Percentiles rank a stretch among this genome's conserved stretches.
Conservation (phyloP, 2,113 vertebrate genomes). For the Baryphthengus martii region DNA sequence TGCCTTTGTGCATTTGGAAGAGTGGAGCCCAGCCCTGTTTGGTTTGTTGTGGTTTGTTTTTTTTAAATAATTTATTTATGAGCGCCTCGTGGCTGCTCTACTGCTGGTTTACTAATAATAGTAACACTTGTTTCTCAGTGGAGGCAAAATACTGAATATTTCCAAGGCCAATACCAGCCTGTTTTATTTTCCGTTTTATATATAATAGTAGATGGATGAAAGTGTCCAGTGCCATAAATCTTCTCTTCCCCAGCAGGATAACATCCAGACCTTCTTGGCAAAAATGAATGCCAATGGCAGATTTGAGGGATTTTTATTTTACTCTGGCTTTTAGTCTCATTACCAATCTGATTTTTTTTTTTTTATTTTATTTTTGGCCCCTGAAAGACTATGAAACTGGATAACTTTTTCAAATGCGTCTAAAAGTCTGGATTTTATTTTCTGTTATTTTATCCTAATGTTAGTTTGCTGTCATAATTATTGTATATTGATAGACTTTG, state of each 20-base stretch:
- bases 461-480: neutral
- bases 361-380: neutral
- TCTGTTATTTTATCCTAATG: neutral
- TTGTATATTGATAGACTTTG: neutral
- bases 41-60: neutral
- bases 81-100: neutral
- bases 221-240: constrained; percentile 9
- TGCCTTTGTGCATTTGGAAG: neutral
- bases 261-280: constrained; percentile 52
- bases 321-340: constrained; percentile 45
- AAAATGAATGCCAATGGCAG: neutral
- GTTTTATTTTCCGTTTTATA: constrained; percentile 41
- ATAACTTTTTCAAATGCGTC: constrained; percentile 24
- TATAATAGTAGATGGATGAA: constrained; percentile 38
- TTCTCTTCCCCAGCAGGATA: constrained; percentile 13
- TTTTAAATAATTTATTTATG: neutral
- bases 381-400: neutral
- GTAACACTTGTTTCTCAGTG: neutral
- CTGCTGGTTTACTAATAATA: constrained; percentile 12
- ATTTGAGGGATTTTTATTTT: constrained; percentile 51
- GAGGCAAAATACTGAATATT: constrained; percentile 42
- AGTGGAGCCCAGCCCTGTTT: neutral
- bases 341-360: neutral
- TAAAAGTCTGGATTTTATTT: constrained; percentile 24
- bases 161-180: neutral